Conservation (phyloP, 2,888 invertebrate genomes). For the Chalcis sispes region DNA sequence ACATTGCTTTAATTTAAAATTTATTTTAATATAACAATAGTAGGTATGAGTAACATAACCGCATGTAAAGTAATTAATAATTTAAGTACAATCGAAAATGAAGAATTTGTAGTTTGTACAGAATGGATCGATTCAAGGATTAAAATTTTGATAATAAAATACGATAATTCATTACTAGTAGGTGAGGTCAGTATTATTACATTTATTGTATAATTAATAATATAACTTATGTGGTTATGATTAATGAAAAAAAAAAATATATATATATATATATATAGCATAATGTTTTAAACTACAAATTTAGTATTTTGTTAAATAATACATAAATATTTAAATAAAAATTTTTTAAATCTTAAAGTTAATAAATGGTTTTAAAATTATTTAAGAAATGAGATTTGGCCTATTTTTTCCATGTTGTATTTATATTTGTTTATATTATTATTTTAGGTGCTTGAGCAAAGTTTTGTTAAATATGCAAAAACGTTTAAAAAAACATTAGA, state of each 20-base stretch:
- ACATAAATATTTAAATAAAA: too few relatives aligned
- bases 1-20: too few relatives aligned
- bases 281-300: too few relatives aligned
- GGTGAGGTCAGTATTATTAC: conserved; percentile 59
- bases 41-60: conserved; percentile 20
- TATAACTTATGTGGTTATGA: too few relatives aligned
- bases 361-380: conserved; percentile 3
- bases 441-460: conserved; percentile 60
- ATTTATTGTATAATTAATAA: neutral
- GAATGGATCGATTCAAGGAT: conserved; percentile 60
- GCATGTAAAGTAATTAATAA: conserved; percentile 30
- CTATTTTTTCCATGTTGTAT: neutral
- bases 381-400: neutral
- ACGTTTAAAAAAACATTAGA: conserved; percentile 58
- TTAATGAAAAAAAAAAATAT: too few relatives aligned
- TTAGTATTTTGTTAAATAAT: neutral
- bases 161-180: conserved; percentile 47
- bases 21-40: too few relatives aligned
- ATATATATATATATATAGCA: too few relatives aligned
- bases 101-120: conserved; percentile 40
- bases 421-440: conserved; percentile 1
- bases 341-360: too few relatives aligned
- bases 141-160: conserved; percentile 57
- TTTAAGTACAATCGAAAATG: conserved; percentile 16
- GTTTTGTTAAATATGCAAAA: conserved; percentile 56